Evolutionary conservation across 2,797 vertebrate genomes (phyloP).

Genomic region (Arrhamphus sclerolepis): DNA sequence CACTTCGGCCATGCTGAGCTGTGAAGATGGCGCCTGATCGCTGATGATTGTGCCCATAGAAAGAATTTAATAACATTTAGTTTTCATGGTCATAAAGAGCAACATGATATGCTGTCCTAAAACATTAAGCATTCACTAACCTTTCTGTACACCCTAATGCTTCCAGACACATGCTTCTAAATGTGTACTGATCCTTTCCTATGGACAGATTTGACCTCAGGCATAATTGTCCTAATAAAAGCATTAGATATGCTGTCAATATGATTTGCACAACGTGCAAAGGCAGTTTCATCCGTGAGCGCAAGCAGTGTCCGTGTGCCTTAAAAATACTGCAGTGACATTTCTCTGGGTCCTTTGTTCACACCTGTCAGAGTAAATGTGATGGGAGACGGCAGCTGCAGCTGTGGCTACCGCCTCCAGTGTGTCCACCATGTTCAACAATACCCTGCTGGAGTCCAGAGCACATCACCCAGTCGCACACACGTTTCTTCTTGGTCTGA

Average conservation of each 20-base stretch:
- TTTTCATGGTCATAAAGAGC: conserved; percentile 56
- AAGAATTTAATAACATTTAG: conserved; percentile 56
- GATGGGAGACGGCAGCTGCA: conserved; percentile 62
- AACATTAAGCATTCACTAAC: conserved; percentile 56
- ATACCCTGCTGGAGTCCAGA: conserved; percentile 45
- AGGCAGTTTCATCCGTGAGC: conserved; percentile 65
- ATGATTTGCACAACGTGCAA: conserved; percentile 79
- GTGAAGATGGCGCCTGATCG: conserved; percentile 6
- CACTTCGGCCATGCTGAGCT: conserved; percentile 6
- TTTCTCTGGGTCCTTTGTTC: conserved; percentile 80
- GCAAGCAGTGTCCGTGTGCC: conserved; percentile 57
- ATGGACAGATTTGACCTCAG: conserved; percentile 72
- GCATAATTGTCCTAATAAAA: conserved; percentile 81
- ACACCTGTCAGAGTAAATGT: conserved; percentile 78
- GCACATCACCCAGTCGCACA: conserved; percentile 6
- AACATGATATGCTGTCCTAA: conserved; percentile 64
- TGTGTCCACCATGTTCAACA: conserved; percentile 44
- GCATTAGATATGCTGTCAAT: conserved; percentile 82
- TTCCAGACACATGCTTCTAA: conserved; percentile 35
- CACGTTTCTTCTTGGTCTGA: conserved; percentile 24
- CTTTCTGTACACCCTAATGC: conserved; percentile 38
- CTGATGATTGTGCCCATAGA: conserved; percentile 25
- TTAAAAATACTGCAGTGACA: conserved; percentile 73
- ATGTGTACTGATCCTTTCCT: conserved; percentile 41
- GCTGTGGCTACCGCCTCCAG: conserved; percentile 63